These are phyloP conservation scores for Drosophila sordidapex DNA, from an alignment of 2,888 invertebrate species.

Conservation along the genomic window DNA sequence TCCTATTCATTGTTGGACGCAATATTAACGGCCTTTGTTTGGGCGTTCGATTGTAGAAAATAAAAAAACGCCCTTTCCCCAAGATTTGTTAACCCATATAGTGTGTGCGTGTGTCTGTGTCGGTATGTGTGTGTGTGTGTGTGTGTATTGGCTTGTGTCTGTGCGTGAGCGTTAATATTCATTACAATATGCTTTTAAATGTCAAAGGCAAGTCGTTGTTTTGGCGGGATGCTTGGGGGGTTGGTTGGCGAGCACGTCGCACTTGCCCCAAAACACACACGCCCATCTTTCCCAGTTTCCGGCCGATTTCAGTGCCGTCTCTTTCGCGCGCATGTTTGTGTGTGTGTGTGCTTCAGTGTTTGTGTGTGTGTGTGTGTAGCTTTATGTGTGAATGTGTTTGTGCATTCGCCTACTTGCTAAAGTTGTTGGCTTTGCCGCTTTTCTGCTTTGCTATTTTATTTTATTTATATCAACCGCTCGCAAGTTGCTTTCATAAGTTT, in stretches of 20 bases:
- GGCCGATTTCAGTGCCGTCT: constrained; percentile 47
- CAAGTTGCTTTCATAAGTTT: constrained; percentile 68
- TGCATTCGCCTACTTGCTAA: constrained; percentile 45
- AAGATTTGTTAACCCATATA: not conserved
- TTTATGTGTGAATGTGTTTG: constrained; percentile 48
- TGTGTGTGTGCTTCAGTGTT: constrained; percentile 15
- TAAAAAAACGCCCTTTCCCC: not conserved
- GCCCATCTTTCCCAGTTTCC: constrained; percentile 26
- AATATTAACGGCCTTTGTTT: constrained; percentile 19
- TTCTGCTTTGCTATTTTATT: constrained; percentile 53
- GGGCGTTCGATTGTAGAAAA: constrained; percentile 9
- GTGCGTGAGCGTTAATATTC: constrained; percentile 57
- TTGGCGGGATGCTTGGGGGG: not conserved
- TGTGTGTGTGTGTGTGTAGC: constrained; percentile 23
- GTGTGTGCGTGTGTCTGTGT: not conserved
- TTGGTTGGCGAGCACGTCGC: constrained; percentile 7
- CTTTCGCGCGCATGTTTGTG: not conserved
- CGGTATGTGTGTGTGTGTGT: not conserved
- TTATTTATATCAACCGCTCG: constrained; percentile 47
- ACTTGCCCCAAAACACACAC: constrained; percentile 9
- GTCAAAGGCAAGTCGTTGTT: constrained; percentile 52
- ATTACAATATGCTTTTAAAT: constrained; percentile 64
- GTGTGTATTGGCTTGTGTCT: constrained; percentile 5
- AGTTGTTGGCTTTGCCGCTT: constrained; percentile 35
- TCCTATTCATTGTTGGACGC: constrained; percentile 3